These are phyloP conservation scores for Neolamprologus modestus DNA, from an alignment of 2,113 vertebrate genomes.

Conservation along the genomic window DNA sequence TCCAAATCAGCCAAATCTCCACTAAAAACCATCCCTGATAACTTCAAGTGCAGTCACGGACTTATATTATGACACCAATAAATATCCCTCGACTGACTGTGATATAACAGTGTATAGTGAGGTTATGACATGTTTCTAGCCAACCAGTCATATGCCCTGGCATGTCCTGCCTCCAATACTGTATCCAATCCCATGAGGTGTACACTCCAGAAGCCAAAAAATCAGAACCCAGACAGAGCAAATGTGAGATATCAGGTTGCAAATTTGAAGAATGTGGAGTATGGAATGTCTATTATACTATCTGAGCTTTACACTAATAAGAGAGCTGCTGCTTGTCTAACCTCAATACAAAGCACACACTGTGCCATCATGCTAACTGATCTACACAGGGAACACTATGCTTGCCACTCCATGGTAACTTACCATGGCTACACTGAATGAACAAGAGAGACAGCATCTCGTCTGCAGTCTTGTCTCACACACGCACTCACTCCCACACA, in stretches of 20 bases:
- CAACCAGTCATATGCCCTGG: neutral
- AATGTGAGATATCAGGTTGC: neutral
- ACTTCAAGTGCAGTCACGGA: neutral
- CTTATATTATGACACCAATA: neutral
- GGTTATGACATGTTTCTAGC: neutral
- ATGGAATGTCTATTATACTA: neutral
- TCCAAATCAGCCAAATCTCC: neutral
- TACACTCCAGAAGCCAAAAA: neutral
- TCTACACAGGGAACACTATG: constrained; percentile 16
- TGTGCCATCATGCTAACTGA: constrained; percentile 40
- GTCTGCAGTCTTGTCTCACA: neutral
- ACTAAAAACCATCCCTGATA: neutral
- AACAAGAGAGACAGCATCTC: neutral
- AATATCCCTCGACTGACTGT: neutral
- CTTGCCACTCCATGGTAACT: constrained; percentile 47
- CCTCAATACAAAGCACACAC: constrained; percentile 51
- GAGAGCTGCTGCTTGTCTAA: constrained; percentile 46
- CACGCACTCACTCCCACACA: neutral
- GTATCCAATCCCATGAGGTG: neutral
- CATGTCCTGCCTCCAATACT: neutral
- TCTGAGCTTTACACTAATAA: constrained; percentile 31
- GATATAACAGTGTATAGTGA: neutral
- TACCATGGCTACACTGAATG: constrained; percentile 34
- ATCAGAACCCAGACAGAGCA: neutral
- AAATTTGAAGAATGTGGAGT: neutral